Evolutionary conservation across 2,797 vertebrate species (phyloP).

Genomic region (Xiphorhynchus erythropygius): DNA sequence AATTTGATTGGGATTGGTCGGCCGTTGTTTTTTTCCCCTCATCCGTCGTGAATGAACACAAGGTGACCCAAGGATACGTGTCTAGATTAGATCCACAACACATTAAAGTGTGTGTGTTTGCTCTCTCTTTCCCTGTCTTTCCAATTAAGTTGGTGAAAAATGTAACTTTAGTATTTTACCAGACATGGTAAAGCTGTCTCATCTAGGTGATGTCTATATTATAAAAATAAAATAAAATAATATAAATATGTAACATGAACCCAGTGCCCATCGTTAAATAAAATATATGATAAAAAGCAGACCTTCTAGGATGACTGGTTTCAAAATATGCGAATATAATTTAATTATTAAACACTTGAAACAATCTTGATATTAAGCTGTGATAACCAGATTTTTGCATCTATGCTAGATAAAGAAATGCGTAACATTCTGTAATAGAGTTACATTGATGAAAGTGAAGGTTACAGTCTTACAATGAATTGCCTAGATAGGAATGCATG

Average conservation of each 20-base stretch:
- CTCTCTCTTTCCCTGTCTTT: slow-evolving; percentile 70
- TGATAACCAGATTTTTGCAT: slow-evolving; percentile 72
- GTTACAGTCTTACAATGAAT: slow-evolving; percentile 75
- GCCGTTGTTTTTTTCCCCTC: slow-evolving; percentile 49
- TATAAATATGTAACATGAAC: slow-evolving; percentile 82
- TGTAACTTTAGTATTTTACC: slow-evolving; percentile 80
- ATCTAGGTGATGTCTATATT: slow-evolving; percentile 82
- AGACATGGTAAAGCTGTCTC: slow-evolving; percentile 78
- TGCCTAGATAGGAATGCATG: slow-evolving; percentile 71
- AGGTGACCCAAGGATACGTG: slow-evolving; percentile 60
- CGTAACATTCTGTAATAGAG: slow-evolving; percentile 70
- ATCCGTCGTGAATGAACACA: slow-evolving; percentile 45
- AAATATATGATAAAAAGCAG: slow-evolving; percentile 79
- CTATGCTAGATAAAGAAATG: slow-evolving; percentile 76
- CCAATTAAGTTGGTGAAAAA: slow-evolving; percentile 77
- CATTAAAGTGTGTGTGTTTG: slow-evolving; percentile 51
- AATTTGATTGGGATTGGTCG: slow-evolving; percentile 60
- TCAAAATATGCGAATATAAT: slow-evolving; percentile 77
- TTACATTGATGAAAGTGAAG: slow-evolving; percentile 75
- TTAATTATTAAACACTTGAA: slow-evolving; percentile 79
- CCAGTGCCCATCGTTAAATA: slow-evolving; percentile 81
- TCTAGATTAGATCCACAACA: slow-evolving; percentile 71
- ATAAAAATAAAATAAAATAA: slow-evolving; percentile 76
- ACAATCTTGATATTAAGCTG: slow-evolving; percentile 74
- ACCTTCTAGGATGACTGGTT: slow-evolving; percentile 76